phyloP scores from a whole-genome alignment of 2,888 invertebrate species.

The Lysandra bellargus region DNA sequence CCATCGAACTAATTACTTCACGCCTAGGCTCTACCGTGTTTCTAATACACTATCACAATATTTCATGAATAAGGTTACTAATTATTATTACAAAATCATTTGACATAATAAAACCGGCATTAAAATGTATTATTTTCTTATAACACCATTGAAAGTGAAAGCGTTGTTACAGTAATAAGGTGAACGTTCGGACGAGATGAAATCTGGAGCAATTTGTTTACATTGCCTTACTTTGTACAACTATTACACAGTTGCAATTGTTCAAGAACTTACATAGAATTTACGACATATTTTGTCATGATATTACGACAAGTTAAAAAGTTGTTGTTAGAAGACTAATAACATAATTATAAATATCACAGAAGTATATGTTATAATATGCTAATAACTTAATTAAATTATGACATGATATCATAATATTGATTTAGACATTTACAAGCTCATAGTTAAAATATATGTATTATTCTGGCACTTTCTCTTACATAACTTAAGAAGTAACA shows the following conservation, averaged over 20 bases:
- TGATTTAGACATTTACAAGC: conserved; percentile 13
- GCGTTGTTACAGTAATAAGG: conserved; percentile 52
- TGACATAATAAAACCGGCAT: conserved; percentile 7
- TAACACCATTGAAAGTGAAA: conserved; percentile 64
- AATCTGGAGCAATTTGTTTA: conserved; percentile 46
- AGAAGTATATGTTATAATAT: conserved; percentile 51
- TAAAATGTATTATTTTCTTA: conserved; percentile 39
- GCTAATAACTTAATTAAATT: neutral
- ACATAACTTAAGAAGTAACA: conserved; percentile 25
- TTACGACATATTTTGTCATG: conserved; percentile 16
- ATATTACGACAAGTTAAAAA: conserved; percentile 26
- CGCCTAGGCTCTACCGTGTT: neutral
- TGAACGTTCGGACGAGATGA: conserved; percentile 56
- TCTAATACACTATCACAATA: neutral
- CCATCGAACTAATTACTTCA: neutral
- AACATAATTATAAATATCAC: conserved; percentile 57
- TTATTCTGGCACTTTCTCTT: conserved; percentile 60
- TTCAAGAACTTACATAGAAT: conserved; percentile 14
- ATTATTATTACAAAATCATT: neutral
- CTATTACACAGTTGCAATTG: conserved; percentile 32
- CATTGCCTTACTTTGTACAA: conserved; percentile 34
- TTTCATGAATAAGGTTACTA: neutral
- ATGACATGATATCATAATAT: neutral
- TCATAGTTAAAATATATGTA: conserved; percentile 37
- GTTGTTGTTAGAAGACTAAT: conserved; percentile 20